Evolutionary conservation across 2,797 vertebrate genomes (phyloP), one percentile per base, ranked within the genome.

Genomic region (Muraenolepis orangiensis): DNA sequence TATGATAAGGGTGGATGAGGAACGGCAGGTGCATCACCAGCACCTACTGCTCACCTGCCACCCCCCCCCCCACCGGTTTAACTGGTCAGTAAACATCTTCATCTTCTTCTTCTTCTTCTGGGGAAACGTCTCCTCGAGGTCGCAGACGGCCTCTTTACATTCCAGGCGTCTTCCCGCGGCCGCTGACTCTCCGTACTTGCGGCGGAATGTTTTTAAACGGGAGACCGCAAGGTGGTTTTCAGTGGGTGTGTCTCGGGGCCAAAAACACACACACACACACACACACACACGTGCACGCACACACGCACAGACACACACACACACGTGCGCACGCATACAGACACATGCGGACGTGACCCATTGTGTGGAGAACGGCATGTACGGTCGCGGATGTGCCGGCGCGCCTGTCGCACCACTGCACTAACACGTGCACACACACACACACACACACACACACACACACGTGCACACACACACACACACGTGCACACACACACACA

Each of bases 31-130:
- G 28, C 8, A 16, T 72, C 30, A 77, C 31, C 70, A 71, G n/a
- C 26, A 10, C 26, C n/a, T 26, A 26, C 23, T 66, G 31, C 31
- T 73, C 73, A 61, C 7, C 72, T 75, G 46, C 82, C 76, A 88
- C 81, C 80, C 85, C 72, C 79, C 75, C 82, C 78, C 78, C 78
- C 72, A n/a, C n/a, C n/a, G n/a, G n/a, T n/a, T n/a, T n/a, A n/a
- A n/a, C n/a, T 71, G 66, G 68, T 87, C 77, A 80, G 83, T 74
- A 61, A 42, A 30, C 66, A 30, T 71, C 66, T 72, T 20, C n/a
- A n/a, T n/a, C n/a, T n/a, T n/a, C n/a, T n/a, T n/a, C n/a, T n/a
- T n/a, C n/a, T n/a, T n/a, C n/a, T n/a, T n/a, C n/a, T n/a, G n/a
- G n/a, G n/a, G n/a, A 61, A 42, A 30, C 66, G 18, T 71, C 66